A percentile compares a stretch with the other conserved stretches of the same genome.
Evolutionary conservation across 35 echinoderm and acorn worm genomes (phyloP).

Genomic region (Apostichopus californicus): DNA sequence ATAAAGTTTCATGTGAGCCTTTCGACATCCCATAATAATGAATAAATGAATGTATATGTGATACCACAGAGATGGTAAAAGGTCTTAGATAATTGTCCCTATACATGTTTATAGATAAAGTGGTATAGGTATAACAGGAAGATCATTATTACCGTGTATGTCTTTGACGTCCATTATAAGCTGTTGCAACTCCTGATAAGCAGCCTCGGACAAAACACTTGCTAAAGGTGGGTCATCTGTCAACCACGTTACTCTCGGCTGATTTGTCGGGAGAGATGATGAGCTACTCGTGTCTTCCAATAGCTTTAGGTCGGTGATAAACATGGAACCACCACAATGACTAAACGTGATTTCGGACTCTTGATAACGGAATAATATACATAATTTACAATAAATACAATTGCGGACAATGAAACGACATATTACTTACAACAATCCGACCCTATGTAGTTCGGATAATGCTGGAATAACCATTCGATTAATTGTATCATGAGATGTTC

Average conservation of each 20-base stretch:
- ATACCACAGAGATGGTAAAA: too few relatives aligned
- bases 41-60: too few relatives aligned
- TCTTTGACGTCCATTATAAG: neutral
- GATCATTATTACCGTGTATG: neutral
- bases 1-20: too few relatives aligned
- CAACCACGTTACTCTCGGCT: slow-evolving; percentile 27
- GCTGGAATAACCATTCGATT: too few relatives aligned
- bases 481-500: too few relatives aligned
- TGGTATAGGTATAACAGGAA: neutral
- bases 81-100: too few relatives aligned
- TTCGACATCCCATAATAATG: too few relatives aligned
- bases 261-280: neutral
- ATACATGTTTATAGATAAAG: neutral
- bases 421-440: too few relatives aligned
- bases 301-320: slow-evolving; percentile 8
- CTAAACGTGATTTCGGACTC: slow-evolving; percentile 6
- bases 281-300: neutral
- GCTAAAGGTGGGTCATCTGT: slow-evolving; percentile 15
- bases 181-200: neutral
- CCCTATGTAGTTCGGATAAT: too few relatives aligned
- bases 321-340: slow-evolving; percentile 51
- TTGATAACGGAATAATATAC: neutral
- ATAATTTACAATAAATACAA: too few relatives aligned
- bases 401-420: too few relatives aligned
- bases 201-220: slow-evolving; percentile 27